Base-by-base conservation (phyloP, 2,113 vertebrate genomes). In the Sisor rabdophorus region DNA sequence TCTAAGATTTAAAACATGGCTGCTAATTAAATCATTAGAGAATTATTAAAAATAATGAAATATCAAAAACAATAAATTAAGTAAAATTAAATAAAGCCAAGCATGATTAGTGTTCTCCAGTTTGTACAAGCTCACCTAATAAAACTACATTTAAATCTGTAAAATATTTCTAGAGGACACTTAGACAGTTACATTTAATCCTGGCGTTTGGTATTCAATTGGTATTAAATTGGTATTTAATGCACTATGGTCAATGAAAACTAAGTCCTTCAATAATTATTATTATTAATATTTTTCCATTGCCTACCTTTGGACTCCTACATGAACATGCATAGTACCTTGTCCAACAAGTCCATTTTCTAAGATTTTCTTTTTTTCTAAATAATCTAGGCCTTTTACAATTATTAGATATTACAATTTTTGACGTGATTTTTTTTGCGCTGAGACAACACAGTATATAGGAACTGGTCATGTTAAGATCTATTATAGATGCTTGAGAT, bases 361-460 rank as follows among this genome's bases (percentile, higher is more conserved):
- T 60, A 40, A 72, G 65, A 12, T 13, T 47, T 22, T 65, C 36
- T 12, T 47, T 36, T 47, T 44, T 47, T 1, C 4, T 4, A 64
- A 22, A 22, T 32, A 40, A 47, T 55, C 17, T 32, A 63, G n/a
- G 19, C 11, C 67, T 54, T 58, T 13, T 47, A 50, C 7, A 22
- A 77, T n/a, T 28, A 26, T 54, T 58, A 36, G 5, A 28, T 13
- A 22, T 60, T 24, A 53, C 19, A 55, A 73, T 67, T 63, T 15
- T 20, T 47, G 19, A 67, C 44, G 40, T 22, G 40, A 11, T 22
- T 24, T 58, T 65, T 26, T 12, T 50, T 22, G 26, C 20, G 15
- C 17, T 56, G 54, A 74, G 24, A 68, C 52, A 58, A 71, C n/a
- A 17, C 10, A 63, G 32, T 73, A 40, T 36, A 72, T 58, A 54